A percentile compares a stretch with the other conserved stretches of the same genome.
These are phyloP conservation scores for Atrichornis clamosus DNA, from an alignment of 2,113 vertebrate genomes.

Conservation along the genomic window DNA sequence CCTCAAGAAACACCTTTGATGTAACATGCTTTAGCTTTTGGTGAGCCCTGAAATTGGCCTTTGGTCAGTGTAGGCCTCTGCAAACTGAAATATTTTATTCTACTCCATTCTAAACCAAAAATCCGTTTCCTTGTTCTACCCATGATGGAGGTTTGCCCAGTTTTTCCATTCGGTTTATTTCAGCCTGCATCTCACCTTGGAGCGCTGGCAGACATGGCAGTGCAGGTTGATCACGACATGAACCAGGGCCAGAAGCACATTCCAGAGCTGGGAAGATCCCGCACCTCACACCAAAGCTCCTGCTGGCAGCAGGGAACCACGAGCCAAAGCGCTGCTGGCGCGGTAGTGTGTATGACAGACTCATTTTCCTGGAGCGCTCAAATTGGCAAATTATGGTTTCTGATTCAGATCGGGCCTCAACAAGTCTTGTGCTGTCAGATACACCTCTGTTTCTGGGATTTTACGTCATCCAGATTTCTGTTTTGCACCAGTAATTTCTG, in stretches of 20 bases:
- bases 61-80: neutral
- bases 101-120: neutral
- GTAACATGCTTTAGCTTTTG: neutral
- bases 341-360: fast-evolving
- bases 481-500: neutral
- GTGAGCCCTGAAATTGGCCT: neutral
- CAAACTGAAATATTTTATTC: neutral
- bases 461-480: neutral
- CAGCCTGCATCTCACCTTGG: fast-evolving
- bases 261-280: neutral
- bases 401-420: neutral
- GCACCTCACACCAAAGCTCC: neutral
- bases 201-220: fast-evolving
- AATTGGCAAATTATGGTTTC: neutral
- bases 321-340: neutral
- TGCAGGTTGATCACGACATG: fast-evolving
- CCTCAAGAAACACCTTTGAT: neutral
- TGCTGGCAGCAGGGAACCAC: neutral
- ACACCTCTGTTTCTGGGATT: neutral
- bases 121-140: neutral
- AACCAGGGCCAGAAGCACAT: neutral
- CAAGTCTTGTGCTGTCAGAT: neutral
- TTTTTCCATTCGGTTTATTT: neutral
- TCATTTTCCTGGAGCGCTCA: neutral
- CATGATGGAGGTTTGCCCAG: neutral